Percentiles rank a stretch among this genome's conserved stretches.
Conservation (phyloP, 2,888 invertebrate species). For the Lepidocyrtinus sp. region DNA sequence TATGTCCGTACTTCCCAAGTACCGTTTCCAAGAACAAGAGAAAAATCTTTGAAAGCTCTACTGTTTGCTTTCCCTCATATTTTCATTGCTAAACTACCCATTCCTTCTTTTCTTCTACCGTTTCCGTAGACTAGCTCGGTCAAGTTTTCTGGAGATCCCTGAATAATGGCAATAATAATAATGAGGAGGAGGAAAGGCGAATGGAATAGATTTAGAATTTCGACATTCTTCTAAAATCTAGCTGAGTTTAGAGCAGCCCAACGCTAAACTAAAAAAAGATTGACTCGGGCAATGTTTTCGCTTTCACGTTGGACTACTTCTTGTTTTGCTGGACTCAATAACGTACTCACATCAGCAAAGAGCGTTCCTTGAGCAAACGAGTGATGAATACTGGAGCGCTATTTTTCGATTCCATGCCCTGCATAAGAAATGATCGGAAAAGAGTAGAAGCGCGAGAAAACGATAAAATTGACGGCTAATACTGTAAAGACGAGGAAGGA, state of each 20-base stretch:
- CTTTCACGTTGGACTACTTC: conserved; percentile 5
- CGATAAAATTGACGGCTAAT: conserved; percentile 13
- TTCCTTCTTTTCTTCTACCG: neutral
- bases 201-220: conserved; percentile 25
- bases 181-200: conserved; percentile 16
- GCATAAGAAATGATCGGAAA: conserved; percentile 12
- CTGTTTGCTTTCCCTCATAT: conserved; percentile 12
- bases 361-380: conserved; percentile 9
- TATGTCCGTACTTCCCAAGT: too few relatives aligned
- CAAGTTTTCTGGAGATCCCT: conserved; percentile 2
- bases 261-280: conserved; percentile 2
- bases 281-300: neutral
- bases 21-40: neutral
- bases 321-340: conserved; percentile 10
- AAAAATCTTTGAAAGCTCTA: neutral
- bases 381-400: conserved; percentile 9
- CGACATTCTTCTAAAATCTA: conserved; percentile 29
- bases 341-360: neutral
- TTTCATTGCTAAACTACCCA: conserved; percentile 12
- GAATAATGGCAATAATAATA: conserved; percentile 39
- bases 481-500: neutral
- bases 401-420: conserved; percentile 13
- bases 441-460: conserved; percentile 2
- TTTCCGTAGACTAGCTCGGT: neutral
- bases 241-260: neutral